Evolutionary conservation across 2,888 invertebrate genomes (phyloP).

Genomic region (Diarsia rubi): DNA sequence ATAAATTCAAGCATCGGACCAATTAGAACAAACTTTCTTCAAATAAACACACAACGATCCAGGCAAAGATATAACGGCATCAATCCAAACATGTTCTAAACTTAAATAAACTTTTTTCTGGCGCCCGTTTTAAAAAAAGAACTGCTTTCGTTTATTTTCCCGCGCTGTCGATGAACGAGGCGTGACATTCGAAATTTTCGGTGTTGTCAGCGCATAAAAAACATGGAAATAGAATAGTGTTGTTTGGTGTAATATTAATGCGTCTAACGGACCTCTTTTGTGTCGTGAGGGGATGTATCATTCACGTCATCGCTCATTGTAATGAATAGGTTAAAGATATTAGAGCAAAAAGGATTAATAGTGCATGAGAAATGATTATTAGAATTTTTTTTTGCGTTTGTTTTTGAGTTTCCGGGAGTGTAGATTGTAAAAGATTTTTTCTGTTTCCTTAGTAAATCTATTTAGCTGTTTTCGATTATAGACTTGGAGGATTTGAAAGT

Average conservation of each 20-base stretch:
- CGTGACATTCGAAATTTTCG: slow-evolving; percentile 89
- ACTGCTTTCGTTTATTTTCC: slow-evolving; percentile 84
- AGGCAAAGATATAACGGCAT: slow-evolving; percentile 85
- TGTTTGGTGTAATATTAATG: slow-evolving; percentile 87
- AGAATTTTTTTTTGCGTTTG: slow-evolving; percentile 30
- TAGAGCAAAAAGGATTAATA: slow-evolving; percentile 78
- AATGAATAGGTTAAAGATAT: slow-evolving; percentile 81
- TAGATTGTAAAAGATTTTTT: slow-evolving; percentile 12
- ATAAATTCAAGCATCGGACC: slow-evolving; percentile 42
- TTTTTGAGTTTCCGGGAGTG: slow-evolving; percentile 55
- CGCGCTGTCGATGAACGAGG: slow-evolving; percentile 87
- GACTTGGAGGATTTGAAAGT: slow-evolving; percentile 37
- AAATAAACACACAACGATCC: slow-evolving; percentile 65
- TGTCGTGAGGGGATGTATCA: slow-evolving; percentile 80
- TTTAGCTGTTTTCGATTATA: slow-evolving; percentile 30
- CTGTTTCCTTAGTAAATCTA: slow-evolving; percentile 18
- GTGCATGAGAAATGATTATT: slow-evolving; percentile 47
- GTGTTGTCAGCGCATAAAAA: slow-evolving; percentile 74
- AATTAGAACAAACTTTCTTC: slow-evolving; percentile 46
- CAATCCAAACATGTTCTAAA: slow-evolving; percentile 80
- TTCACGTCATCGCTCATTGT: slow-evolving; percentile 76
- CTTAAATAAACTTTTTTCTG: slow-evolving; percentile 84
- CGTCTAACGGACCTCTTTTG: slow-evolving; percentile 87
- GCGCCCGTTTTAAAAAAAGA: slow-evolving; percentile 77
- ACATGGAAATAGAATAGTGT: slow-evolving; percentile 80